phyloP scores from a whole-genome alignment of 2,797 vertebrate species.

The Siniperca obscura region DNA sequence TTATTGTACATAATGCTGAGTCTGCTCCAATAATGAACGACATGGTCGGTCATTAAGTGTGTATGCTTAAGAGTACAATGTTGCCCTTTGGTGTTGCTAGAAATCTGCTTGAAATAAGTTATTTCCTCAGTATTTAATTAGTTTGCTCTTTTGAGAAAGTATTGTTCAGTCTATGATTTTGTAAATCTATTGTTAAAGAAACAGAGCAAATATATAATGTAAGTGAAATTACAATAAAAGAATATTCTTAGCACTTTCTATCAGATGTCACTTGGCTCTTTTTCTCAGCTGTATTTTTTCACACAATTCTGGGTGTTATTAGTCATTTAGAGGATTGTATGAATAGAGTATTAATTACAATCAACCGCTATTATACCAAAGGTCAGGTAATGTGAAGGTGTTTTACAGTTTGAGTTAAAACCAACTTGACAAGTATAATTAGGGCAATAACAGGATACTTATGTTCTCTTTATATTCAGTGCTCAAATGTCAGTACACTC shows the following conservation, averaged over 20 bases:
- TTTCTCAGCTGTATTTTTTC: neutral
- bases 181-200: slow-evolving; percentile 72
- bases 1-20: slow-evolving; percentile 46
- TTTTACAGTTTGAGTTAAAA: neutral
- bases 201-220: slow-evolving; percentile 56
- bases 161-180: slow-evolving; percentile 69
- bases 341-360: neutral
- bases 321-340: neutral
- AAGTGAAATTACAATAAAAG: slow-evolving; percentile 72
- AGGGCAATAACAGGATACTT: neutral
- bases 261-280: slow-evolving; percentile 10
- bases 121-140: slow-evolving; percentile 62
- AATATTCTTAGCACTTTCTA: slow-evolving; percentile 64
- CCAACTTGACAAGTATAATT: neutral
- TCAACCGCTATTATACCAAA: slow-evolving; percentile 1
- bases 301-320: slow-evolving; percentile 13
- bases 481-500: neutral
- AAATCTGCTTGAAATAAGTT: slow-evolving; percentile 72
- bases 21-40: slow-evolving; percentile 49
- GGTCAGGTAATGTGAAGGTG: neutral
- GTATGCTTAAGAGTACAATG: slow-evolving; percentile 49
- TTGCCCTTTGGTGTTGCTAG: slow-evolving; percentile 67
- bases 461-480: neutral
- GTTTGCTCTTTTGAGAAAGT: slow-evolving; percentile 62
- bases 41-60: slow-evolving; percentile 34